These are phyloP conservation scores for Lordiphosa clarofinis DNA, from an alignment of 1,140 invertebrate genomes.

Conservation along the genomic window DNA sequence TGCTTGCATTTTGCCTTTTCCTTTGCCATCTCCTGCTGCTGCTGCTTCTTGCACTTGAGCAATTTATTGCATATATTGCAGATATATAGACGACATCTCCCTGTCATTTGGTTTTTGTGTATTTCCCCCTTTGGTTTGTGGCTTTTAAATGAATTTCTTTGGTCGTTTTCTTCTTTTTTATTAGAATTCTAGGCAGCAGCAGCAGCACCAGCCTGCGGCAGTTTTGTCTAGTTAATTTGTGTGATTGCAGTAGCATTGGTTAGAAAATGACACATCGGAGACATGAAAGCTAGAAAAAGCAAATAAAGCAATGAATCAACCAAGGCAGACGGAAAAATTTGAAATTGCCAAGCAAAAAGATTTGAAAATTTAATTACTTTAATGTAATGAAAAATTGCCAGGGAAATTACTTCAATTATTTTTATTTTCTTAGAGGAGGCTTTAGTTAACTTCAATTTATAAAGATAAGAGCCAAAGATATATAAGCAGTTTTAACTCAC, in stretches of 20 bases:
- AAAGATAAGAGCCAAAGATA: too few species aligned
- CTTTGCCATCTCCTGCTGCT: too few species aligned
- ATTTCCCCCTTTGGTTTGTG: slow-evolving; percentile 20
- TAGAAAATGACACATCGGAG: not conserved
- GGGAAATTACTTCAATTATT: too few species aligned
- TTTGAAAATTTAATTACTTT: too few species aligned
- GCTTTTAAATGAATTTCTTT: slow-evolving; percentile 41
- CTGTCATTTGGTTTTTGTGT: slow-evolving; percentile 27
- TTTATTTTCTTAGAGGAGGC: too few species aligned
- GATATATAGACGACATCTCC: slow-evolving; percentile 31
- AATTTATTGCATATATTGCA: slow-evolving; percentile 64
- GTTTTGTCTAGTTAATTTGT: slow-evolving; percentile 75
- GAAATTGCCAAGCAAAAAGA: too few species aligned
- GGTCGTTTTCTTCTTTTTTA: slow-evolving; percentile 39
- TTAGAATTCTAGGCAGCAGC: slow-evolving; percentile 42
- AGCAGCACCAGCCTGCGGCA: slow-evolving; percentile 47
- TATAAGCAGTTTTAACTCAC: too few species aligned
- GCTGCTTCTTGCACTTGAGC: slow-evolving; percentile 49
- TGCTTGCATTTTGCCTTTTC: slow-evolving; percentile 53
- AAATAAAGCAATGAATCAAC: slow-evolving; percentile 19
- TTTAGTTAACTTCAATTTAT: too few species aligned
- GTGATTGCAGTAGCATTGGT: slow-evolving; percentile 63
- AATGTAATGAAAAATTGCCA: too few species aligned
- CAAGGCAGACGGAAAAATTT: not conserved
- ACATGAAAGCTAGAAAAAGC: not conserved